phyloP scores from a whole-genome alignment of 2,113 vertebrate species.

The Cathartes aura region DNA sequence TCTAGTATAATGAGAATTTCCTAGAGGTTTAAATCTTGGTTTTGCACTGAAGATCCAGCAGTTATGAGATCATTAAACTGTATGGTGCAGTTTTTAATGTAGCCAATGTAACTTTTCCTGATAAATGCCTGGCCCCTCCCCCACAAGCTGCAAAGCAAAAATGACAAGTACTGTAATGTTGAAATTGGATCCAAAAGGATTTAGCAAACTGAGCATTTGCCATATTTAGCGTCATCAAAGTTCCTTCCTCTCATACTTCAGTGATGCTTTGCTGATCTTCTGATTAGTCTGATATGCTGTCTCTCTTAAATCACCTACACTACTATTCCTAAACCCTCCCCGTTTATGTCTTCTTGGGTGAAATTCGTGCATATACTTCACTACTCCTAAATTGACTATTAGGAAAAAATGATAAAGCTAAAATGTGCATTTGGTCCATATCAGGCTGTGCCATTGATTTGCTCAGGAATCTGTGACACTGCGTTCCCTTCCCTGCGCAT shows the following conservation, averaged over 20 bases:
- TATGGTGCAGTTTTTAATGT: not conserved
- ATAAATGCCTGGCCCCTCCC: slow-evolving; percentile 18
- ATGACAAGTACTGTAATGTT: slow-evolving; percentile 60
- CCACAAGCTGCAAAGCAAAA: slow-evolving; percentile 38
- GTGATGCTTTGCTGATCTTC: slow-evolving; percentile 82
- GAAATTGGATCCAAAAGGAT: slow-evolving; percentile 85
- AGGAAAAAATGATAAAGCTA: not conserved
- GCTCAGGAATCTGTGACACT: slow-evolving; percentile 25
- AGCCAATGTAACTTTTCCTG: slow-evolving; percentile 49
- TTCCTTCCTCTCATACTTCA: slow-evolving; percentile 84
- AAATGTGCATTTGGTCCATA: not conserved
- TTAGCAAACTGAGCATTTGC: slow-evolving; percentile 86
- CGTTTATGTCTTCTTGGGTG: slow-evolving; percentile 31
- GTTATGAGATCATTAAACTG: not conserved
- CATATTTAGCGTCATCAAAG: slow-evolving; percentile 87
- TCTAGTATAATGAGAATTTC: not conserved
- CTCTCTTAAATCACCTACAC: slow-evolving; percentile 58
- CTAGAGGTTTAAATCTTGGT: not conserved
- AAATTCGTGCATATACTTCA: not conserved
- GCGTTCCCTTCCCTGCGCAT: not conserved
- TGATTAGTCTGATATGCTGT: slow-evolving; percentile 83
- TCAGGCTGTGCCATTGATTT: slow-evolving; percentile 35
- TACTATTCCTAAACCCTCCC: slow-evolving; percentile 19
- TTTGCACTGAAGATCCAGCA: not conserved
- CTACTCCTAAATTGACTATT: not conserved